These are phyloP conservation scores for Caenorhabditis tropicalis DNA, from an alignment of 1,140 invertebrate genomes.

Conservation along the genomic window DNA sequence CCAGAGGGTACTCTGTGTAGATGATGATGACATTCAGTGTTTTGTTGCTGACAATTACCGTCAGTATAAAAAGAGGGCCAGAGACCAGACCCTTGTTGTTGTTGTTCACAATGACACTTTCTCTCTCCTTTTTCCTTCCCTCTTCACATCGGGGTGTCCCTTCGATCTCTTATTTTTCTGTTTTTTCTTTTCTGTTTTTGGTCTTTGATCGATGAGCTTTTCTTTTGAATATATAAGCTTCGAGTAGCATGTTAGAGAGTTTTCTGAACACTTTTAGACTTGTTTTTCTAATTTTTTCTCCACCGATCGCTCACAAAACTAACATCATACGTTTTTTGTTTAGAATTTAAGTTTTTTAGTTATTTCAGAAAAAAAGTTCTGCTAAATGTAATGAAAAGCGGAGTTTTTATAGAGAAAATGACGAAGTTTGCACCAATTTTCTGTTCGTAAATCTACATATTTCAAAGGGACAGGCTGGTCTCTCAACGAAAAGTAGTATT, in stretches of 20 bases:
- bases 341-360: no score
- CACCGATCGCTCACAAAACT: no score
- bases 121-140: not conserved
- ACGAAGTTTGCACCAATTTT: no score
- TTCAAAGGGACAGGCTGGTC: no score
- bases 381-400: no score
- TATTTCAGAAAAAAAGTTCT: no score
- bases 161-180: not conserved
- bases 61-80: slow-evolving; percentile 15
- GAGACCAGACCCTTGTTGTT: slow-evolving; percentile 83
- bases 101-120: slow-evolving; percentile 74
- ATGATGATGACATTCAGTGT: slow-evolving; percentile 11
- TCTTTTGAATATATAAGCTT: not conserved
- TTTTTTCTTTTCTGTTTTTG: not conserved
- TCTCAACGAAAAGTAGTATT: no score
- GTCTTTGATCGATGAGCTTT: not conserved
- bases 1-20: not conserved
- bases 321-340: no score
- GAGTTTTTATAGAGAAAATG: no score
- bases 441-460: no score
- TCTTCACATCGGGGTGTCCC: not conserved
- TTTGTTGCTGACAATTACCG: not conserved
- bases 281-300: not conserved
- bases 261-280: not conserved
- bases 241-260: not conserved